A percentile compares a stretch with the other conserved stretches of the same genome.
Conservation (phyloP, 2,113 vertebrate genomes). For the Empidonax alnorum region DNA sequence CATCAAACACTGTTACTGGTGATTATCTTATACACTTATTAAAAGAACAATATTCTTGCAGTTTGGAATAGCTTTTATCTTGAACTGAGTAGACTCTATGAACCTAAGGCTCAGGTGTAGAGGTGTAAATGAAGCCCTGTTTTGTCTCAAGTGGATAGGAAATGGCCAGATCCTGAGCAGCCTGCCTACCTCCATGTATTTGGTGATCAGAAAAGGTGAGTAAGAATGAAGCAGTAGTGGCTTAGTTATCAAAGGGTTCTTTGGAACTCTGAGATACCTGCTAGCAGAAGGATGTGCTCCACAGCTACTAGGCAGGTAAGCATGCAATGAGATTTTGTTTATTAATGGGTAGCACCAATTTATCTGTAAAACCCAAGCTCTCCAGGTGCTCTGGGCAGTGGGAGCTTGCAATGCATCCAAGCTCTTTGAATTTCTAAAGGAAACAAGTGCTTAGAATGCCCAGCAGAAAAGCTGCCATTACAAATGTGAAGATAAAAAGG, state of each 20-base stretch:
- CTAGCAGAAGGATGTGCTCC: neutral
- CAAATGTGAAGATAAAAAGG: conserved; percentile 16
- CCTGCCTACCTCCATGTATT: neutral
- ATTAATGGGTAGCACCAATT: neutral
- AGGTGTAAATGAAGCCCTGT: neutral
- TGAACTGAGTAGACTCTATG: neutral
- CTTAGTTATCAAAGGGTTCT: conserved; percentile 2
- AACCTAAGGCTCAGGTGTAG: neutral
- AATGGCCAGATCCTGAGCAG: neutral
- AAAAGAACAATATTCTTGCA: neutral
- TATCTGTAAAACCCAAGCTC: conserved; percentile 24
- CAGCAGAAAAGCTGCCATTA: neutral
- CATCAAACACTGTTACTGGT: neutral
- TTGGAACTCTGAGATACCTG: neutral
- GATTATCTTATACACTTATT: neutral
- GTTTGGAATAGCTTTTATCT: neutral
- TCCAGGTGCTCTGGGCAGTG: neutral
- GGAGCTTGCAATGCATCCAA: neutral
- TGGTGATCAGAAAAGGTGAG: neutral
- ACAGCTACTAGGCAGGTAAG: conserved; percentile 18
- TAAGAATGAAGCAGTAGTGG: neutral
- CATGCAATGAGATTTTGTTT: neutral
- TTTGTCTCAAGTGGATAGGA: neutral
- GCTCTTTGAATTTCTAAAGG: conserved; percentile 27
- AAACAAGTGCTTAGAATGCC: conserved; percentile 5